phyloP scores from a whole-genome alignment of 2,888 invertebrate species.

The Ecliptopera silaceata region DNA sequence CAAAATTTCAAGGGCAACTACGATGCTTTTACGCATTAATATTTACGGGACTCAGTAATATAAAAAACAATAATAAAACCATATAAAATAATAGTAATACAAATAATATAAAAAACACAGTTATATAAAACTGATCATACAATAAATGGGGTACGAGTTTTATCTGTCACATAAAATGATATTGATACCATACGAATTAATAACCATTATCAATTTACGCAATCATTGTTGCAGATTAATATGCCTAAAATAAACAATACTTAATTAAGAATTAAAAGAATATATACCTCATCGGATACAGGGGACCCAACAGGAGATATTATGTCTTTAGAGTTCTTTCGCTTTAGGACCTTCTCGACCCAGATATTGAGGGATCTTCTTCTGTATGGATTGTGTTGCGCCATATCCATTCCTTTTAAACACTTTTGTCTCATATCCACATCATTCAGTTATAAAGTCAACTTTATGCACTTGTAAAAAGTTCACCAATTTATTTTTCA shows the following conservation, averaged over 20 bases:
- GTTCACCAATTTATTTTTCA: conserved; percentile 18
- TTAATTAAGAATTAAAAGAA: no score
- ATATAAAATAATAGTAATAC: no score
- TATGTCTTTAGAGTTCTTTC: conserved; percentile 48
- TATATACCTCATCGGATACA: conserved; percentile 52
- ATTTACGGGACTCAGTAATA: conserved; percentile 8
- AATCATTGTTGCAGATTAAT: no score
- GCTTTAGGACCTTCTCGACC: conserved; percentile 57
- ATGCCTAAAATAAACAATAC: no score
- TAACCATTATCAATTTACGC: not conserved
- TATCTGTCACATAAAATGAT: conserved; percentile 3
- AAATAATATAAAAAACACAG: no score
- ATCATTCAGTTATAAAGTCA: not conserved
- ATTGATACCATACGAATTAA: not conserved
- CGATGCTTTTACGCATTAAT: conserved; percentile 49
- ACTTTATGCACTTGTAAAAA: conserved; percentile 6
- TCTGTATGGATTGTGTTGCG: conserved; percentile 42
- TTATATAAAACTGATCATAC: no score
- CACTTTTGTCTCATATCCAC: conserved; percentile 23
- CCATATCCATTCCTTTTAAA: conserved; percentile 23
- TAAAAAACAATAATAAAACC: no score
- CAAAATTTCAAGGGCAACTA: conserved; percentile 62
- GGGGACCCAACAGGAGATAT: conserved; percentile 48
- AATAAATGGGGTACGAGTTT: not conserved
- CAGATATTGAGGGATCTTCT: conserved; percentile 57